Evolutionary conservation across 2,888 invertebrate genomes (phyloP).

Genomic region (Sarcophaga variegata): DNA sequence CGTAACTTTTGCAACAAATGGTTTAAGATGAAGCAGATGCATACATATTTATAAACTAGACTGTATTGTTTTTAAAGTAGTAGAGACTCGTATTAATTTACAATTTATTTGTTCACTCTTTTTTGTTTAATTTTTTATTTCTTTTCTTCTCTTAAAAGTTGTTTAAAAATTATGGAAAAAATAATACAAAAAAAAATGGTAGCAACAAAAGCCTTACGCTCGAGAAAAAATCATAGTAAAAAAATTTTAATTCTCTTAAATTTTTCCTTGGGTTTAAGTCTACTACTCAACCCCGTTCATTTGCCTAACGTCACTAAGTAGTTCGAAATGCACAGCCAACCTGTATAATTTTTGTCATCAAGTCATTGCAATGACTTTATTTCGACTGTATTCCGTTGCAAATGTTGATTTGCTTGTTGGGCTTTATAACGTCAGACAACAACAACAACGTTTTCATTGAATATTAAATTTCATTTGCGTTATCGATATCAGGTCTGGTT

Average conservation of each 20-base stretch:
- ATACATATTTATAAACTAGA: constrained; percentile 20
- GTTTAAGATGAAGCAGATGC: not conserved
- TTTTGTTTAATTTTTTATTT: not conserved
- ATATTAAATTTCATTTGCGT: constrained; percentile 54
- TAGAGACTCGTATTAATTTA: constrained; percentile 53
- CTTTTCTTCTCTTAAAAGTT: constrained; percentile 27
- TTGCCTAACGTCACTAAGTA: too few relatives aligned
- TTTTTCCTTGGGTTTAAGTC: too few relatives aligned
- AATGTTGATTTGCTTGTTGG: too few relatives aligned
- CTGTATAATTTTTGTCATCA: constrained; percentile 30
- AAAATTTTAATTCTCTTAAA: too few relatives aligned
- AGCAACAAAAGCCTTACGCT: constrained; percentile 13
- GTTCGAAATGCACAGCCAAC: too few relatives aligned
- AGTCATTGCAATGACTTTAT: constrained; percentile 53
- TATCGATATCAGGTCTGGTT: constrained; percentile 32
- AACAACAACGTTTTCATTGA: constrained; percentile 14
- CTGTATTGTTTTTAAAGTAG: constrained; percentile 29
- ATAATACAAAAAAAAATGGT: not conserved
- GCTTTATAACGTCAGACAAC: constrained; percentile 46
- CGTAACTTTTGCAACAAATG: constrained; percentile 36
- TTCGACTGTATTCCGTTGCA: not conserved
- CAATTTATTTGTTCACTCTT: constrained; percentile 16
- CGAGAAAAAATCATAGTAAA: constrained; percentile 4
- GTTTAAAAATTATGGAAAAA: not conserved
- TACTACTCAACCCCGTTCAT: too few relatives aligned